phyloP scores from a whole-genome alignment of 1,140 invertebrate species.

The Aradophagus sp. region DNA sequence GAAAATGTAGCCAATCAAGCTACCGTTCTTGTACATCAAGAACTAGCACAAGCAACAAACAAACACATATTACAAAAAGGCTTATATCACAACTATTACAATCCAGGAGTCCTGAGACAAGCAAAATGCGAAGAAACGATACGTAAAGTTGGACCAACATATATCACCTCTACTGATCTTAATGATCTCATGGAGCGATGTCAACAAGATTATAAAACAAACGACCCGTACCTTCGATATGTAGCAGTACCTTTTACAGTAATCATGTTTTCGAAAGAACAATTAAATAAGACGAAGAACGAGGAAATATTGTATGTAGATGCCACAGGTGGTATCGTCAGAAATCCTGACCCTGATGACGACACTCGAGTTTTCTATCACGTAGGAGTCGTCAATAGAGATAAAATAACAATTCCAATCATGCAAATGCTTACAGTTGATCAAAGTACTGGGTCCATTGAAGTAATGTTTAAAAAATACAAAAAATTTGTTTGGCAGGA shows the following conservation, averaged over 20 bases:
- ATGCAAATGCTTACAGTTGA: not conserved
- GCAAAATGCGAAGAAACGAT: too few relatives aligned
- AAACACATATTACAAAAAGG: too few relatives aligned
- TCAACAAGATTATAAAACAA: not conserved
- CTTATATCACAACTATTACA: too few relatives aligned
- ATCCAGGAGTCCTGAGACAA: too few relatives aligned
- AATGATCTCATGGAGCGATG: too few relatives aligned
- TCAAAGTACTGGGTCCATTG: not conserved
- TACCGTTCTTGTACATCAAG: too few relatives aligned
- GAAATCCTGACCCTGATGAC: constrained; percentile 1
- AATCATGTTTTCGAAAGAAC: constrained; percentile 4
- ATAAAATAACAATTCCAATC: not conserved
- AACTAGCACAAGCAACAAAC: too few relatives aligned
- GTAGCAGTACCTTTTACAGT: not conserved
- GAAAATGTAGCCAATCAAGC: too few relatives aligned
- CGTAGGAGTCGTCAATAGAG: not conserved
- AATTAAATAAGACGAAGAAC: not conserved
- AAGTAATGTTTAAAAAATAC: constrained; percentile 1
- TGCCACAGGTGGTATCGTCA: not conserved
- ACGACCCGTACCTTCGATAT: constrained; percentile 2
- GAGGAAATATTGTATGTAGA: not conserved
- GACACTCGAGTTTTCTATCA: constrained; percentile 1
- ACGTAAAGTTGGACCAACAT: too few relatives aligned
- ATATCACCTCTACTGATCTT: too few relatives aligned
- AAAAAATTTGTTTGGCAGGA: not conserved